Conservation (phyloP, 2,797 vertebrate genomes). For the Diplodus puntazzo region DNA sequence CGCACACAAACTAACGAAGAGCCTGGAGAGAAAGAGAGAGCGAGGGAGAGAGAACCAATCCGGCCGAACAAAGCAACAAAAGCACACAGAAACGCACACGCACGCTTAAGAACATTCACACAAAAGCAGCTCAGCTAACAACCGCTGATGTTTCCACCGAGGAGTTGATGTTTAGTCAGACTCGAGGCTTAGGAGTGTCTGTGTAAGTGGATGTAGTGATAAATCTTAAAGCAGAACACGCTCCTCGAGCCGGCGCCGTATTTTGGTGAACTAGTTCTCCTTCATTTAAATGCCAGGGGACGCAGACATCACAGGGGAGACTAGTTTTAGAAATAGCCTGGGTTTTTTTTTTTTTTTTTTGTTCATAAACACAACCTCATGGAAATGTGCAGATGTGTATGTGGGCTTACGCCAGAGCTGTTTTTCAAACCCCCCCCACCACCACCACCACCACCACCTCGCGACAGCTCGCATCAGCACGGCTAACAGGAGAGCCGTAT, state of each 20-base stretch:
- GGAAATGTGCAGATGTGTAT: not conserved
- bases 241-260: constrained; percentile 26
- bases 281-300: constrained; percentile 53
- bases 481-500: constrained; percentile 62
- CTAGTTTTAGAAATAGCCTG: constrained; percentile 62
- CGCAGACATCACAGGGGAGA: constrained; percentile 42
- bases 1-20: constrained; percentile 64
- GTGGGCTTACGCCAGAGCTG: constrained; percentile 18
- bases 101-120: not conserved
- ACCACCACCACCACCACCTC: constrained; percentile 12
- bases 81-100: not conserved
- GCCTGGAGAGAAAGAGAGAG: constrained; percentile 43
- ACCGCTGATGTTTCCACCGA: constrained; percentile 36
- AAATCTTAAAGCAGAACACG: constrained; percentile 52
- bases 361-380: constrained; percentile 44
- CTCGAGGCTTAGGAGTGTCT: constrained; percentile 41
- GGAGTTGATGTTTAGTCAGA: constrained; percentile 56
- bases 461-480: constrained; percentile 53
- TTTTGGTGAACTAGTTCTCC: constrained; percentile 69
- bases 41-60: constrained; percentile 15
- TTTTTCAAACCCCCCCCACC: no score
- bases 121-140: constrained; percentile 38
- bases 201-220: constrained; percentile 54
- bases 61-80: constrained; percentile 29
- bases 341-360: constrained; percentile 39